Conservation (phyloP, 2,113 vertebrate species). For the Muntiacus muntjak region DNA sequence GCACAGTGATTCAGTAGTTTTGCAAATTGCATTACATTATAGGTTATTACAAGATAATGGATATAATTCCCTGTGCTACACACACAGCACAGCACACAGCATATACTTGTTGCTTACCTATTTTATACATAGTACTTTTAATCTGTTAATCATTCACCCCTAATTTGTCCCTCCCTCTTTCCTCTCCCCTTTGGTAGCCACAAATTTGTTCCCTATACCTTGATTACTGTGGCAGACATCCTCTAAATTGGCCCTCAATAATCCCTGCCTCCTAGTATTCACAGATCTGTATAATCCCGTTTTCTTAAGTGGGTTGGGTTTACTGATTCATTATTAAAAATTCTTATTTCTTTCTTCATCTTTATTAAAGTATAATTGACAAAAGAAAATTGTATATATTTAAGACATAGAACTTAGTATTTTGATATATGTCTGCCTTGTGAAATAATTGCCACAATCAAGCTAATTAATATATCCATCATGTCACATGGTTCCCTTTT, state of each 20-base stretch:
- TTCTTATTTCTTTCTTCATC: background rate
- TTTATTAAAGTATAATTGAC: background rate
- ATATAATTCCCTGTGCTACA: background rate
- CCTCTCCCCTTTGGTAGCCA: background rate
- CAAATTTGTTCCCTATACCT: background rate
- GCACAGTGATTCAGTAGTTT: background rate
- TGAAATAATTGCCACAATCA: background rate
- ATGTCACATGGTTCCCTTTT: background rate
- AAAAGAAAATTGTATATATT: background rate
- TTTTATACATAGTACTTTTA: background rate
- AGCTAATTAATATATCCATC: background rate
- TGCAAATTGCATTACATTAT: background rate
- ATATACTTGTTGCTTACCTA: background rate
- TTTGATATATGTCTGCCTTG: background rate
- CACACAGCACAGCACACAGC: background rate
- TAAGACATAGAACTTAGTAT: background rate
- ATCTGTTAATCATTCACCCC: background rate
- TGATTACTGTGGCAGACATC: background rate
- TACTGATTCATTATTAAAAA: background rate
- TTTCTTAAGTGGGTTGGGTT: background rate
- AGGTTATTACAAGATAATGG: background rate
- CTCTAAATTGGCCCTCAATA: background rate
- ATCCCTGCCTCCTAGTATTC: background rate
- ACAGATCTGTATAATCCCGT: background rate
- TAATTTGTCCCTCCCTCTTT: background rate